These are phyloP conservation scores for Archips crataeganus DNA, from an alignment of 2,888 invertebrate genomes.

Conservation along the genomic window DNA sequence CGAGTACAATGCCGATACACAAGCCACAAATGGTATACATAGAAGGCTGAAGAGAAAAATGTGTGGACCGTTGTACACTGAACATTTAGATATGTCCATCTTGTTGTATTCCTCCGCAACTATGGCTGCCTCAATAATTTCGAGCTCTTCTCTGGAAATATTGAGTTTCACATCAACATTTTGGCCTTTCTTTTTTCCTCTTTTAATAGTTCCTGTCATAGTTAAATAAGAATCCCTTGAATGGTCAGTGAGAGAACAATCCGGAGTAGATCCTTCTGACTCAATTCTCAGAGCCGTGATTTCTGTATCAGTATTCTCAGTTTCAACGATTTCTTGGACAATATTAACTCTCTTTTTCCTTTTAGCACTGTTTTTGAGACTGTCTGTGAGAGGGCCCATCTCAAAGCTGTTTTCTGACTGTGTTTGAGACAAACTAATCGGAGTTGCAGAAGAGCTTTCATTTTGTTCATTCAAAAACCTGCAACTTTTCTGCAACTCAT, in stretches of 20 bases:
- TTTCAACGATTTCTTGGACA: slow-evolving; percentile 79
- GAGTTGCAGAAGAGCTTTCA: slow-evolving; percentile 76
- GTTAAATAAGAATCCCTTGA: slow-evolving; percentile 87
- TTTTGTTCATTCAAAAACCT: slow-evolving; percentile 70
- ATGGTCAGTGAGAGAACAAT: slow-evolving; percentile 83
- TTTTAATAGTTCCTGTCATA: slow-evolving; percentile 90
- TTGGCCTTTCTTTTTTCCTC: slow-evolving; percentile 90
- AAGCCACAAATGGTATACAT: slow-evolving; percentile 88
- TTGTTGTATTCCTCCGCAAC: slow-evolving; percentile 86
- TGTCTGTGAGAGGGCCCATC: slow-evolving; percentile 77
- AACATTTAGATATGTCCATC: slow-evolving; percentile 84
- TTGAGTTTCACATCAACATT: slow-evolving; percentile 90
- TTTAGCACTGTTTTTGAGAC: slow-evolving; percentile 77
- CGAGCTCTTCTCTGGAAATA: slow-evolving; percentile 89
- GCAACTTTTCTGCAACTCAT: slow-evolving; percentile 72
- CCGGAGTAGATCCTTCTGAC: slow-evolving; percentile 83
- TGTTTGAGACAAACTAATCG: slow-evolving; percentile 79
- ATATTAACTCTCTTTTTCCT: slow-evolving; percentile 88
- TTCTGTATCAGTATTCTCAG: slow-evolving; percentile 76
- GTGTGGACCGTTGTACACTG: slow-evolving; percentile 87
- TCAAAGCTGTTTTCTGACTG: slow-evolving; percentile 82
- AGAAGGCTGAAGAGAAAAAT: slow-evolving; percentile 87
- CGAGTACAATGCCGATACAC: slow-evolving; percentile 88
- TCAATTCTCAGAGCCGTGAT: slow-evolving; percentile 70
- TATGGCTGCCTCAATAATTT: slow-evolving; percentile 88